Conservation (phyloP, 2,113 vertebrate genomes). For the Tragulus kanchil region DNA sequence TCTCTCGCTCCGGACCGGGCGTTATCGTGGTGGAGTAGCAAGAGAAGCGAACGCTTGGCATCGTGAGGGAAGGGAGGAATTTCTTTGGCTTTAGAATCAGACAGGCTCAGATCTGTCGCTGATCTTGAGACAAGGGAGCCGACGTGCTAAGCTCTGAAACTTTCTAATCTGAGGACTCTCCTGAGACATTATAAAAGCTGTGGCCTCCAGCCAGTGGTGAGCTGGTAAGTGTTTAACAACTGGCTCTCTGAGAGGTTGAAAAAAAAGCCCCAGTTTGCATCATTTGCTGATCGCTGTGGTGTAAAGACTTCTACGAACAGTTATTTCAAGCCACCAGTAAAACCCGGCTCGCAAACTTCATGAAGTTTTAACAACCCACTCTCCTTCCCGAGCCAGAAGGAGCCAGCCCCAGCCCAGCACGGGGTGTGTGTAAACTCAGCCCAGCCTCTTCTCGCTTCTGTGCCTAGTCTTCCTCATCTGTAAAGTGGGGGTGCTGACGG, state of each 20-base stretch:
- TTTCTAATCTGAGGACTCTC: background rate
- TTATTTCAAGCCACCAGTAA: background rate
- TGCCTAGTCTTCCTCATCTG: background rate
- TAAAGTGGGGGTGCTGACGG: background rate
- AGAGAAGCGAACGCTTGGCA: background rate
- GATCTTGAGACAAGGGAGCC: background rate
- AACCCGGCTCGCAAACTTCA: background rate
- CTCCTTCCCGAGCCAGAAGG: background rate
- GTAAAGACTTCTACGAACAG: background rate
- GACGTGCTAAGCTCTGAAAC: background rate
- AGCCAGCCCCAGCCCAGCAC: background rate
- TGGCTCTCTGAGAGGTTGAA: background rate
- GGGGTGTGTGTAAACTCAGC: background rate
- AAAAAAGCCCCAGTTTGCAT: background rate
- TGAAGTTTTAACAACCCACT: fast-evolving
- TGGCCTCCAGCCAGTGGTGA: background rate
- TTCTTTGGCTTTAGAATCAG: background rate
- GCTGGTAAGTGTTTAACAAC: slow-evolving; percentile 49
- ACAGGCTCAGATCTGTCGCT: background rate
- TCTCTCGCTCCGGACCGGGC: background rate
- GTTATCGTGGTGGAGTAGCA: background rate
- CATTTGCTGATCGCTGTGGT: background rate
- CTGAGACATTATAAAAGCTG: background rate
- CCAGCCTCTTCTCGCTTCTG: fast-evolving
- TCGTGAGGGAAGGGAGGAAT: background rate